Evolutionary conservation across 1,140 invertebrate genomes (phyloP).

Genomic region (Rhyzopertha dominica): DNA sequence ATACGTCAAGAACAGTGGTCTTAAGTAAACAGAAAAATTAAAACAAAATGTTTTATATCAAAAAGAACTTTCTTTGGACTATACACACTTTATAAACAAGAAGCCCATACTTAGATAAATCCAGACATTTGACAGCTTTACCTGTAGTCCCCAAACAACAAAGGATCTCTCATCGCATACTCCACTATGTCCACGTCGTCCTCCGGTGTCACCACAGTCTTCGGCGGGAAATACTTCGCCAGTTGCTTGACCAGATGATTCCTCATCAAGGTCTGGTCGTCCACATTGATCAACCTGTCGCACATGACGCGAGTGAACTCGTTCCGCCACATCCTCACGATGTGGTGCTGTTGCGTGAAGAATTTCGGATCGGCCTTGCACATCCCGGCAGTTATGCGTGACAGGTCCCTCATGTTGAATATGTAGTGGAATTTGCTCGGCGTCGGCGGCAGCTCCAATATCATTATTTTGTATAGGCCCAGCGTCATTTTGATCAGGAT

Average conservation of each 20-base stretch:
- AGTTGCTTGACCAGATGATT: conserved; percentile 51
- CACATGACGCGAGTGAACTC: conserved; percentile 81
- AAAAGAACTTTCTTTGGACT: no score
- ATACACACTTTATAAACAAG: no score
- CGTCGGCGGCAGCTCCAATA: conserved; percentile 77
- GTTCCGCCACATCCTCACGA: conserved; percentile 83
- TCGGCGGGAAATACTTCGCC: conserved; percentile 45
- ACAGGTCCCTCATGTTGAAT: conserved; percentile 87
- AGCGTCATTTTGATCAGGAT: conserved; percentile 73
- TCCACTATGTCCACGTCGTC: conserved; percentile 54
- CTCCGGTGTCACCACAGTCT: conserved; percentile 12
- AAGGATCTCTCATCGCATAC: conserved; percentile 70
- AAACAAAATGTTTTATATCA: no score
- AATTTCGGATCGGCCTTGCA: conserved; percentile 64
- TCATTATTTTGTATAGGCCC: conserved; percentile 73
- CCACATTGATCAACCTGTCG: conserved; percentile 73
- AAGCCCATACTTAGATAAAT: no score
- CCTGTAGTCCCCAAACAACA: conserved; percentile 85
- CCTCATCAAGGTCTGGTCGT: conserved; percentile 51
- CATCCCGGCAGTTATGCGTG: conserved; percentile 73
- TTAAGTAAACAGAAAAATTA: no score
- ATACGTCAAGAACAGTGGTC: no score
- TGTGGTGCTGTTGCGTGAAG: conserved; percentile 62
- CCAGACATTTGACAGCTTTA: no score
- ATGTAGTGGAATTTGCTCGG: conserved; percentile 93